Evolutionary conservation across 2,113 vertebrate genomes (phyloP), one percentile per base, ranked within the genome.

Genomic region (Tympanuchus pallidicinctus): DNA sequence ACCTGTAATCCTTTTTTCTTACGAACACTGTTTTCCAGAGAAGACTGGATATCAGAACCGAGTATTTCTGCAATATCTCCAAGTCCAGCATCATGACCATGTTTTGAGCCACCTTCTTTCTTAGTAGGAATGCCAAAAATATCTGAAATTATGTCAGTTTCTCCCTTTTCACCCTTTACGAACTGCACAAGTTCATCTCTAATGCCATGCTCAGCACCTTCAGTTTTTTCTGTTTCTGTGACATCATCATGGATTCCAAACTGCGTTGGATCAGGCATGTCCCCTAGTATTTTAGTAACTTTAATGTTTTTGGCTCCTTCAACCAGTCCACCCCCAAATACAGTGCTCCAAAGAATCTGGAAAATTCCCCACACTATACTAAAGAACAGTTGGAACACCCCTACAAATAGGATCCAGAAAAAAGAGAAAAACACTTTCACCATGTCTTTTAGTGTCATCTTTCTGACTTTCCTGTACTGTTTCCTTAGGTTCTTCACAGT

Each of bases 251-350:
- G 99, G 93, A 99, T 99, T 82, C 99, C 99, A 94, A 99, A 99
- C 79, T 99, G 99, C 32, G 99, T 99, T 61, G 99, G 99, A 96
- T 99, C 99, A 7, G 99, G 99, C 99, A 99, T 99, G 95, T 99
- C 99, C 18, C 99, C 99, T 93, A 99, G 96, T 95, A 99, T 99
- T 96, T 99, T 99, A 6, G 98, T 99, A 92, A 99, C 99, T 97
- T 99, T 99, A 96, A 99, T 99, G 65, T 99, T 99, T 96, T 99
- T 99, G 70, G 99, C 99, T 57, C 99, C 99, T 98, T 99, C 99
- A 6, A 99, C 98, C 7, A 99, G 96, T 87, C 99, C 99, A 6
- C 99, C 99, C 28, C 99, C 99, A 89, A 99, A 99, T 93, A 99
- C 98, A 30, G 99, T 99, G 95, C 95, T 99, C 99, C 99, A 99